Percentiles rank a stretch among this genome's conserved stretches.
phyloP scores from a whole-genome alignment of 2,113 vertebrate genomes.

The Ploceus nigricollis region DNA sequence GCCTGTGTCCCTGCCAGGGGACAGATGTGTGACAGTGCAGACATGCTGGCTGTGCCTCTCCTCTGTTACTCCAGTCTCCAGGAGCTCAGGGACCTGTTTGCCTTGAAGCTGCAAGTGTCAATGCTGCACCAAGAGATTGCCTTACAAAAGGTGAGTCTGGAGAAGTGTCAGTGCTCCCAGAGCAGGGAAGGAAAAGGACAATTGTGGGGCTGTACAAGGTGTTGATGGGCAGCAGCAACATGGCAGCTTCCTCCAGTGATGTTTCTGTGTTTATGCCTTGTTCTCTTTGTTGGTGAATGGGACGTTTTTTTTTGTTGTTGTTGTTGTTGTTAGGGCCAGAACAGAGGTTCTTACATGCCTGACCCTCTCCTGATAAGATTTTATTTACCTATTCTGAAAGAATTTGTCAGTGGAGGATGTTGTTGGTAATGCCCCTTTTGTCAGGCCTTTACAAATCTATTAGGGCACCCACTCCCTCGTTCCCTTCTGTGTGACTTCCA shows the following conservation, averaged over 20 bases:
- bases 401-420: neutral
- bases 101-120: conserved; percentile 74
- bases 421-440: neutral
- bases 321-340: neutral
- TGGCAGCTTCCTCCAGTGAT: neutral
- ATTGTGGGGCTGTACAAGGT: rapidly evolving
- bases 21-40: neutral
- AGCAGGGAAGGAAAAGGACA: neutral
- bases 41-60: conserved; percentile 9
- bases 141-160: conserved; percentile 80
- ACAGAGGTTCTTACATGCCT: neutral
- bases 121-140: conserved; percentile 81
- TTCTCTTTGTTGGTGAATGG: neutral
- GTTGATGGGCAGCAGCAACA: neutral
- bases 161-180: neutral
- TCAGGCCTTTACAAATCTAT: neutral
- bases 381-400: neutral
- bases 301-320: neutral
- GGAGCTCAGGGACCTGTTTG: conserved; percentile 81
- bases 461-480: neutral
- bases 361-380: neutral
- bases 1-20: neutral
- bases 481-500: neutral
- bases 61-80: conserved; percentile 76
- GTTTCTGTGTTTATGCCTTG: neutral